Base-by-base conservation (phyloP, 2,888 invertebrate genomes). In the Agrotis segetum region DNA sequence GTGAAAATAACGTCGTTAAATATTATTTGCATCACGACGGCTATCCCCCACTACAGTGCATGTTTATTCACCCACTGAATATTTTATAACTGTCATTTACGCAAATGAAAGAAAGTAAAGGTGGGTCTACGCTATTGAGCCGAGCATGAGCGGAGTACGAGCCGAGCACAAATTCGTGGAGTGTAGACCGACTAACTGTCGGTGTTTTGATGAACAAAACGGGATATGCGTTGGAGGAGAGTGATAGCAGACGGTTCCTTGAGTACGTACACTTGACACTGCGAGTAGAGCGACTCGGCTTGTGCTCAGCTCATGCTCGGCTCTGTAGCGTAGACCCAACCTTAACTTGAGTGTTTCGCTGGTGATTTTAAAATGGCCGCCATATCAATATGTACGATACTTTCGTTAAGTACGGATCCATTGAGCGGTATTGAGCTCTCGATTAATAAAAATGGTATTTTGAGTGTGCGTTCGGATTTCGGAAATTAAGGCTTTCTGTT, bases 21-120 rank as follows among this genome's bases (percentile, higher is more conserved):
- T 50, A 58, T 49, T 49, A 66, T 65, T 50, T 50, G 67, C 49
- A 50, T 55, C 17, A 52, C 65, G 19, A 24, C 47, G 24, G n/a
- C 19, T 46, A 40, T 72, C 6, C 21, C 53, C 13, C 63, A 56
- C 52, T 52, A 49, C 55, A 44, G 49, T 67, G 71, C 62, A 64
- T 73, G 62, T 79, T 67, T 52, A 77, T 73, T 70, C 68, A 59
- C 34, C 44, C 67, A 74, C 77, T 84, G 81, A 85, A 87, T 86
- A 87, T 85, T 86, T 88, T 77, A 87, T 81, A 74, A 77, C 71
- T 69, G 74, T 79, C 81, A 87, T 86, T 85, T 75, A 79, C 73
- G 77, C 78, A 84, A 88, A 85, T 86, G 82, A 78, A 81, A 73
- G 71, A 72, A 70, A 59, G 70, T 65, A 40, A 40, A 40, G 40